Evolutionary conservation across 2,113 vertebrate species (phyloP).

Genomic region (Pao palembangensis): DNA sequence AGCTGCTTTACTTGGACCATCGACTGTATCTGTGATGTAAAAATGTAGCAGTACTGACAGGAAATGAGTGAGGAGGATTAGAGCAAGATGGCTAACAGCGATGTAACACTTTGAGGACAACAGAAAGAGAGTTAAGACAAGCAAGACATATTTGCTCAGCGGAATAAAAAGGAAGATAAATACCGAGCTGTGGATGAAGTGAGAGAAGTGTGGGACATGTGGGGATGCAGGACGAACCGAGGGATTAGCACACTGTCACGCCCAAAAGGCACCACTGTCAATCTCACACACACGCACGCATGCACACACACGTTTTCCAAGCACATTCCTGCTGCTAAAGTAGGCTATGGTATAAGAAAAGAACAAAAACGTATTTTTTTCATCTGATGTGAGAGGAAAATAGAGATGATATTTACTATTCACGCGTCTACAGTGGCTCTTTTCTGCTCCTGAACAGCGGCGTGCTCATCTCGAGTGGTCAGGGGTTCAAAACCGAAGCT

Average conservation of each 20-base stretch:
- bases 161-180: conserved; percentile 41
- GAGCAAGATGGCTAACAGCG: conserved; percentile 14
- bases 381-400: too few relatives aligned
- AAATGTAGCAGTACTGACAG: conserved; percentile 21
- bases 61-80: conserved; percentile 25
- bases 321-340: background rate
- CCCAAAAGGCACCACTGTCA: conserved; percentile 45
- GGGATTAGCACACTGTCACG: conserved; percentile 54
- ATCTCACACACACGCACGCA: conserved; percentile 27
- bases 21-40: conserved; percentile 25
- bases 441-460: too few relatives aligned
- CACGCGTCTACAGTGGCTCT: too few relatives aligned
- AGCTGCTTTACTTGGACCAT: too few relatives aligned
- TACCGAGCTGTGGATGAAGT: conserved; percentile 30
- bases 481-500: too few relatives aligned
- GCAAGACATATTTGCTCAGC: conserved; percentile 31
- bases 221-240: conserved; percentile 32
- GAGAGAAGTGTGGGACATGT: conserved; percentile 26
- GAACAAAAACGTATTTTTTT: background rate
- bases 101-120: conserved; percentile 42
- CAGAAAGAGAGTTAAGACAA: conserved; percentile 37
- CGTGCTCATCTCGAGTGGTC: too few relatives aligned
- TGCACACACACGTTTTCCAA: too few relatives aligned
- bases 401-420: too few relatives aligned
- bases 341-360: background rate